Conservation (phyloP, 2,113 vertebrate species). For the Empidonax alnorum region DNA sequence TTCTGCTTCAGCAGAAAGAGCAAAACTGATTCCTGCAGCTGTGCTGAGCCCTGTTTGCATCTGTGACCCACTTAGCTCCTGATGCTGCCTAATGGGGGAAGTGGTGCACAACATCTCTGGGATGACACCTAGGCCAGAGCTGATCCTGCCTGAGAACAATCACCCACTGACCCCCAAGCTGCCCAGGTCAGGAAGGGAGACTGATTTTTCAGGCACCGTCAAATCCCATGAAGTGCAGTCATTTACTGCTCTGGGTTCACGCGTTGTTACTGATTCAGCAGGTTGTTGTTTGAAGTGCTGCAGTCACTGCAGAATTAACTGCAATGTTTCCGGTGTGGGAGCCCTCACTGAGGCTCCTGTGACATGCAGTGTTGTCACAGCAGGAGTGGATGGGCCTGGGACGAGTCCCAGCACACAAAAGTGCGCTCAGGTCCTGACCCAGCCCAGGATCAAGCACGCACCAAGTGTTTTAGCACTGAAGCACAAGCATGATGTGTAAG, state of each 20-base stretch:
- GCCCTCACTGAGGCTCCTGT: neutral
- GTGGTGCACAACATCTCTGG: neutral
- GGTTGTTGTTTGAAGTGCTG: neutral
- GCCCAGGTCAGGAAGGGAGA: neutral
- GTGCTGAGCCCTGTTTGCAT: neutral
- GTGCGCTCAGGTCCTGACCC: neutral
- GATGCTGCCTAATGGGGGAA: neutral
- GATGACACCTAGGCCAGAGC: neutral
- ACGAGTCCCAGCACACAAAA: neutral
- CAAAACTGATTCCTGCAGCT: neutral
- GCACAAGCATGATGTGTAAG: neutral
- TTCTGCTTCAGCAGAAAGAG: neutral
- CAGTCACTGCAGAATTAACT: neutral
- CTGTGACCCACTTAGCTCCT: neutral
- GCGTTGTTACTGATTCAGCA: neutral
- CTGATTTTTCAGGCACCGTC: neutral
- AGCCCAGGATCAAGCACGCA: neutral
- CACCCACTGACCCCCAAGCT: neutral
- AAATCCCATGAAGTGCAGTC: neutral
- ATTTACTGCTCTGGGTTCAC: neutral
- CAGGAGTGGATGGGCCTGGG: too few relatives aligned
- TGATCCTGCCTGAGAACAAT: neutral
- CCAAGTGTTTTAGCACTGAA: neutral
- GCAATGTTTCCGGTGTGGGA: neutral
- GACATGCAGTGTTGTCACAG: neutral